These are phyloP conservation scores for Eulacestoma nigropectus DNA, from an alignment of 2,113 vertebrate genomes.

Conservation along the genomic window DNA sequence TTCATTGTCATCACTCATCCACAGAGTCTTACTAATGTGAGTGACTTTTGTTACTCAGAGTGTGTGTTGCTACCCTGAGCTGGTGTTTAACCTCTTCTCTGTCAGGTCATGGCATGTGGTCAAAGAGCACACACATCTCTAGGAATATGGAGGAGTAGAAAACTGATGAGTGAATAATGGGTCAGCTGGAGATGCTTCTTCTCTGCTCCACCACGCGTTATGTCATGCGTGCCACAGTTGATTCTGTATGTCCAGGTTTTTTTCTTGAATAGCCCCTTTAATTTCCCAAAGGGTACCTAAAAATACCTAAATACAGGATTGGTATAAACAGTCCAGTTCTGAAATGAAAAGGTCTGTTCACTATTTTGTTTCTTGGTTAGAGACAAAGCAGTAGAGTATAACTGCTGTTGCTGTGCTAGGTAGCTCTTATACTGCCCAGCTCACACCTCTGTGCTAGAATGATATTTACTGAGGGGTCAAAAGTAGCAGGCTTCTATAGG, in stretches of 20 bases:
- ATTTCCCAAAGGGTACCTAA: not conserved
- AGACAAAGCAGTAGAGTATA: not conserved
- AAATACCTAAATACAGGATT: not conserved
- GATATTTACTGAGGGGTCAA: not conserved
- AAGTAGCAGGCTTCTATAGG: not conserved
- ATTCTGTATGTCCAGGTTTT: not conserved
- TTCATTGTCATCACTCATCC: slow-evolving; percentile 23
- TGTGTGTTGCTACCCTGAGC: not conserved
- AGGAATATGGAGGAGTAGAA: not conserved
- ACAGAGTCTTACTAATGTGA: not conserved
- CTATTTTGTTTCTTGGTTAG: not conserved
- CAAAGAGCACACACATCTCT: not conserved
- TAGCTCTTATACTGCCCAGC: not conserved
- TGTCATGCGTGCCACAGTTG: not conserved
- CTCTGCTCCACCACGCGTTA: not conserved
- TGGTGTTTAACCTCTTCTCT: not conserved
- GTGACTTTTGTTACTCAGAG: not conserved
- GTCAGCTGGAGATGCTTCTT: not conserved
- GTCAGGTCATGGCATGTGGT: not conserved
- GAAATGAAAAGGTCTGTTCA: not conserved
- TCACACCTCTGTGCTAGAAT: not conserved
- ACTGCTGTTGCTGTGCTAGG: not conserved
- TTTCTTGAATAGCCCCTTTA: not conserved
- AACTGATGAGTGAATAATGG: not conserved
- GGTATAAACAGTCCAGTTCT: not conserved